Evolutionary conservation across 2,797 vertebrate species (phyloP).

Genomic region (Margarornis squamiger): DNA sequence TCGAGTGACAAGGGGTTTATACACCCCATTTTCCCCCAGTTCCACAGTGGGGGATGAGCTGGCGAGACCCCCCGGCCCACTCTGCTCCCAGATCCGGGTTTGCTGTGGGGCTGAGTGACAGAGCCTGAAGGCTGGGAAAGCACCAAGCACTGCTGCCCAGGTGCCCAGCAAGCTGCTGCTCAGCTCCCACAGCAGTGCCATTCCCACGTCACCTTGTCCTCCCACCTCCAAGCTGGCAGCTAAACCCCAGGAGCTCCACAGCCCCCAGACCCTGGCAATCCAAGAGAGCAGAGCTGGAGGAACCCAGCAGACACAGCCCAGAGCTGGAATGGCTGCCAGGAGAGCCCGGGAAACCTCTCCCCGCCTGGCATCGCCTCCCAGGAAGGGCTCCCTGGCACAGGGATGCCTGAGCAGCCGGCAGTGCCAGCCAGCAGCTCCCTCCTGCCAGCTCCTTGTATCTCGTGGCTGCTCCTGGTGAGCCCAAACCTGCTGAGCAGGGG

Average conservation of each 20-base stretch:
- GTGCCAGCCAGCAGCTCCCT: neutral
- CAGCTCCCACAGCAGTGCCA: neutral
- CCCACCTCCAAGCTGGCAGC: neutral
- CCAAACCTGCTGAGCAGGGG: neutral
- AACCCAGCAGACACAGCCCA: neutral
- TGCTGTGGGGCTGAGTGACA: neutral
- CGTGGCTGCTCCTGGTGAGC: neutral
- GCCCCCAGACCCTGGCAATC: accelerated
- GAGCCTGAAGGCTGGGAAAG: neutral
- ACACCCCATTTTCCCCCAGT: neutral
- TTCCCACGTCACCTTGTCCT: accelerated
- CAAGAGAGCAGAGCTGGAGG: neutral
- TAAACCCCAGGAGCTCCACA: neutral
- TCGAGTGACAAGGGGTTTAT: neutral
- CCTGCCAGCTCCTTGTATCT: neutral
- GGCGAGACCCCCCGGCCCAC: neutral
- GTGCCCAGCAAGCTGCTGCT: neutral
- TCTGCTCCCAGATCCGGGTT: neutral
- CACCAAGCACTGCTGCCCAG: accelerated
- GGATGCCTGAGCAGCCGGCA: neutral
- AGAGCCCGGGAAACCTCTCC: neutral
- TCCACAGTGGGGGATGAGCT: accelerated
- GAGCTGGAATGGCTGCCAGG: neutral
- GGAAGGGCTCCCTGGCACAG: neutral
- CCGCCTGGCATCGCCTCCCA: accelerated